phyloP scores from a whole-genome alignment of 2,797 vertebrate species.

The Synaphobranchus kaupii region DNA sequence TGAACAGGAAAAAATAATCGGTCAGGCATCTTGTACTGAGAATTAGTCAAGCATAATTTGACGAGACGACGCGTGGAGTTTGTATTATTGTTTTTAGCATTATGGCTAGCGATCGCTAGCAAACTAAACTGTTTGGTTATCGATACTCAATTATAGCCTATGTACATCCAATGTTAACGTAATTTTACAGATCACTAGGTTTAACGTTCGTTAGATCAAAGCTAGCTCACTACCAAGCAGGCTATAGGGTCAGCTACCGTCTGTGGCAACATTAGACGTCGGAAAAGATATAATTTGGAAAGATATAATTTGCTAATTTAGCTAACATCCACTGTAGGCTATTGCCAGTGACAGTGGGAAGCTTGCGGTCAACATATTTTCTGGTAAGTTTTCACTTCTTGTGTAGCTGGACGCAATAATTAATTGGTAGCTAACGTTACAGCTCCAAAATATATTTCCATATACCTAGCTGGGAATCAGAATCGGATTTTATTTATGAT shows the following conservation, averaged over 20 bases:
- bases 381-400: constrained; percentile 5
- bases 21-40: background rate
- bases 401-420: background rate
- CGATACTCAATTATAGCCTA: background rate
- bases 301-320: background rate
- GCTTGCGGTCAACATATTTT: background rate
- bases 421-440: background rate
- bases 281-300: too few relatives aligned
- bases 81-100: background rate
- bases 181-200: background rate
- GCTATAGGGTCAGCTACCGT: background rate
- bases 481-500: background rate
- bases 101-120: background rate
- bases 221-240: background rate
- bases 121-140: background rate
- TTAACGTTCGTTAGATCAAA: background rate
- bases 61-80: background rate
- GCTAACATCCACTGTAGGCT: background rate
- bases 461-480: background rate
- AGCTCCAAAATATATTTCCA: background rate
- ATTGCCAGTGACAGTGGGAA: background rate
- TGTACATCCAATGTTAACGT: background rate
- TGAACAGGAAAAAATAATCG: background rate
- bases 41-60: background rate
- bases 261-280: background rate